Percentiles rank a stretch among this genome's conserved stretches.
These are phyloP conservation scores for Venturia canescens DNA, from an alignment of 1,140 invertebrate species.

Conservation along the genomic window DNA sequence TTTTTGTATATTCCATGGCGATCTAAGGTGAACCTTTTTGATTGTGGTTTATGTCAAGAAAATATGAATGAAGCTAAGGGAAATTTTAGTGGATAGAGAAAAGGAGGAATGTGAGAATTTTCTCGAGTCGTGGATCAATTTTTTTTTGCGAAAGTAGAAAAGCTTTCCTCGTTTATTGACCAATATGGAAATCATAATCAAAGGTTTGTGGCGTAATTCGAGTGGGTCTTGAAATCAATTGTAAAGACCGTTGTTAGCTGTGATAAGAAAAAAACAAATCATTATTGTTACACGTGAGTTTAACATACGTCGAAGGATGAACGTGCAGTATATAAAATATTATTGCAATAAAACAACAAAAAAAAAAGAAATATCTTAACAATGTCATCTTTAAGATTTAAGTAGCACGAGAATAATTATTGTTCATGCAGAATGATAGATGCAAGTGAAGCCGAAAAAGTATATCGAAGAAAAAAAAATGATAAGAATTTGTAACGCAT, in stretches of 20 bases:
- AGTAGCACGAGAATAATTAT: neutral
- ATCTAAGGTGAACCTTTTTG: too few species aligned
- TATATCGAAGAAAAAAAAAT: neutral
- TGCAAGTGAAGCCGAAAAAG: neutral
- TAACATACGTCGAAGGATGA: neutral
- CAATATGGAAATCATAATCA: neutral
- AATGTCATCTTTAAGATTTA: neutral
- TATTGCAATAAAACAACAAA: constrained; percentile 9
- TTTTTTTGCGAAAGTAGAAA: too few species aligned
- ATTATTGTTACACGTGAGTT: constrained; percentile 1
- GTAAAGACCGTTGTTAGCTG: constrained; percentile 34
- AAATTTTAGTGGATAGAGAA: too few species aligned
- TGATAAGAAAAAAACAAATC: constrained; percentile 27
- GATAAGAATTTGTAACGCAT: constrained; percentile 36
- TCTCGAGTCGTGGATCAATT: too few species aligned
- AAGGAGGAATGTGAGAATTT: too few species aligned
- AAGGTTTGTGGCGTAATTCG: neutral
- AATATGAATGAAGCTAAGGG: too few species aligned
- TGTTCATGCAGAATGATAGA: neutral
- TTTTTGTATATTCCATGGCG: too few species aligned
- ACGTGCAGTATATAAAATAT: constrained; percentile 17
- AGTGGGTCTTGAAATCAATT: neutral
- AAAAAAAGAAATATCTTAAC: neutral
- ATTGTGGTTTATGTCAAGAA: too few species aligned
- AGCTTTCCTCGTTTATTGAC: too few species aligned